Evolutionary conservation across 1,140 invertebrate genomes (phyloP).

Genomic region (Catajapyx aquilonaris): DNA sequence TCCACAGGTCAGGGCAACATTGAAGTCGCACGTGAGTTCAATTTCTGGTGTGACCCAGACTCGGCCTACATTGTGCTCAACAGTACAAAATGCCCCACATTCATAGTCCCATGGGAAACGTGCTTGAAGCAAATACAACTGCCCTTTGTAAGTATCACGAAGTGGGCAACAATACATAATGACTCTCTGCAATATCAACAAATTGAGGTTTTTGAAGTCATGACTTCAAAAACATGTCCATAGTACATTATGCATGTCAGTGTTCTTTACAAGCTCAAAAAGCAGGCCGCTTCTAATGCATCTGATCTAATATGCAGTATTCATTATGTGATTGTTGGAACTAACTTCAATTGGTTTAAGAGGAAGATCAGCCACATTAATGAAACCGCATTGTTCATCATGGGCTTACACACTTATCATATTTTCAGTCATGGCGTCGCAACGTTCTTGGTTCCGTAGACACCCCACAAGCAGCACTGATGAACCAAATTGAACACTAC

Average conservation of each 20-base stretch:
- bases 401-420: background rate
- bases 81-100: conserved; percentile 16
- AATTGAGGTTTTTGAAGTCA: background rate
- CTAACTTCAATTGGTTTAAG: background rate
- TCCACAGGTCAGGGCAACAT: conserved; percentile 27
- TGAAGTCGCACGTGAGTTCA: conserved; percentile 34
- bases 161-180: background rate
- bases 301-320: background rate
- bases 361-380: too few species aligned
- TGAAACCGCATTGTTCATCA: too few species aligned
- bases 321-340: background rate
- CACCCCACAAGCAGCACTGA: conserved; percentile 22
- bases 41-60: conserved; percentile 39
- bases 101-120: conserved; percentile 17
- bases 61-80: conserved; percentile 33
- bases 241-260: background rate
- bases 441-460: conserved; percentile 22
- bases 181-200: background rate
- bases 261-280: background rate
- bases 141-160: conserved; percentile 7
- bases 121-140: conserved; percentile 10
- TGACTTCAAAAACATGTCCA: background rate
- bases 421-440: conserved; percentile 31
- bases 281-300: background rate
- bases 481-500: conserved; percentile 29